Evolutionary conservation across 2,113 vertebrate species (phyloP), one percentile per base, ranked within the genome.

Genomic region (Coturnix japonica): DNA sequence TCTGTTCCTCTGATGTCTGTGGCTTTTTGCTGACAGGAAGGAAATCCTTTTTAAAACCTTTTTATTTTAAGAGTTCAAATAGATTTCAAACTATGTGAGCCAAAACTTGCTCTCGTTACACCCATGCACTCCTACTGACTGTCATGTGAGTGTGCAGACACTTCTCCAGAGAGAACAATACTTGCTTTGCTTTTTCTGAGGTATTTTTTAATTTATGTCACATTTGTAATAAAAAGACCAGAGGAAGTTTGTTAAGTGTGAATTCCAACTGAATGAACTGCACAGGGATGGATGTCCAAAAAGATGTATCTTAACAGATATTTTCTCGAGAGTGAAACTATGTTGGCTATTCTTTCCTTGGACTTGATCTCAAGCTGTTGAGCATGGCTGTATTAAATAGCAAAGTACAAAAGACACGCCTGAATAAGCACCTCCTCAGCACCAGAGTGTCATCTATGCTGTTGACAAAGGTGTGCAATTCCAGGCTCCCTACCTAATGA

Each of bases 1-100:
- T 94, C 44, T 82, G 53, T 65, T 91, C 61, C 37, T 97, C 93
- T 95, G 90, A 96, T 94, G 95, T 94, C 92, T 94, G 87, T 90
- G 87, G 72, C 67, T 93, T 96, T 95, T 90, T 96, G 74, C 95
- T 96, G 83, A 94, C 93, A 94, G 94, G 95, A 94, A 97, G 95
- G 93, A 96, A 97, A 95, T 91, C 71, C 73, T 94, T 95, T 94
- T 59, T 69, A 92, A 95, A 95, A 93, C 30, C 18, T 57, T 57
- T 57, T 57, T 57, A n/a, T 57, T 94, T 88, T 87, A 93, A 75
- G 64, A 83, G 89, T 94, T 95, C 92, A 95, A 92, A 93, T 92
- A 83, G 46, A 75, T 94, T 93, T 95, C 67, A 77, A 90, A 44
- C 54, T 84, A 73, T 80, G 51, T 71, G 73, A 95, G 79, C 67